phyloP scores from a whole-genome alignment of 2,888 invertebrate genomes.

The Polyommatus icarus region DNA sequence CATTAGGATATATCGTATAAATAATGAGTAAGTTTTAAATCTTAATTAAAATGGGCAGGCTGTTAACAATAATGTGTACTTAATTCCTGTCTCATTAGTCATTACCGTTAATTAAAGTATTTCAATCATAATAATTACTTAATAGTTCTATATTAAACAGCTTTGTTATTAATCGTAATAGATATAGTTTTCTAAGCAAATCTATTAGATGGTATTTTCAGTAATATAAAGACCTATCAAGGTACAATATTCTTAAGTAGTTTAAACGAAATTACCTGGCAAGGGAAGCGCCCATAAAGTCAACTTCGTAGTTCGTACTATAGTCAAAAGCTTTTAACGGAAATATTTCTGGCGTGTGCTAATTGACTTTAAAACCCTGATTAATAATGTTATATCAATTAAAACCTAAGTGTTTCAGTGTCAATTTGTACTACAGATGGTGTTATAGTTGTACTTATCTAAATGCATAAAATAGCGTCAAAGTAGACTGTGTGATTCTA shows the following conservation, averaged over 20 bases:
- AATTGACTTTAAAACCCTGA: not conserved
- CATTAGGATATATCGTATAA: too few species aligned
- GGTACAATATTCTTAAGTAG: not conserved
- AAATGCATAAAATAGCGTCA: too few species aligned
- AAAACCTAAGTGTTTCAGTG: not conserved
- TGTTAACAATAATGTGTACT: not conserved
- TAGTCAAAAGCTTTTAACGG: conserved; percentile 9
- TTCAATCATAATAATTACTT: not conserved
- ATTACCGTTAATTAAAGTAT: not conserved
- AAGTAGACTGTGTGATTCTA: not conserved
- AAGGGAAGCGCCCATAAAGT: not conserved
- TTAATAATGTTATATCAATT: not conserved
- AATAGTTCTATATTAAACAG: not conserved
- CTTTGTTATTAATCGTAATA: not conserved
- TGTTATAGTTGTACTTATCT: not conserved
- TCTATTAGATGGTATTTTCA: not conserved
- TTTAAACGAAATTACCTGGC: not conserved
- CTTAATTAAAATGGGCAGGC: not conserved
- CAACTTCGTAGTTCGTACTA: not conserved
- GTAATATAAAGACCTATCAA: not conserved
- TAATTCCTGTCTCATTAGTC: not conserved
- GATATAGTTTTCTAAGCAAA: not conserved
- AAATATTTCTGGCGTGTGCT: not conserved
- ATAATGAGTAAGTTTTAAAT: not conserved
- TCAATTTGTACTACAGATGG: not conserved